These are phyloP conservation scores for Lophotis ruficrista DNA, from an alignment of 2,113 vertebrate genomes.

Conservation along the genomic window DNA sequence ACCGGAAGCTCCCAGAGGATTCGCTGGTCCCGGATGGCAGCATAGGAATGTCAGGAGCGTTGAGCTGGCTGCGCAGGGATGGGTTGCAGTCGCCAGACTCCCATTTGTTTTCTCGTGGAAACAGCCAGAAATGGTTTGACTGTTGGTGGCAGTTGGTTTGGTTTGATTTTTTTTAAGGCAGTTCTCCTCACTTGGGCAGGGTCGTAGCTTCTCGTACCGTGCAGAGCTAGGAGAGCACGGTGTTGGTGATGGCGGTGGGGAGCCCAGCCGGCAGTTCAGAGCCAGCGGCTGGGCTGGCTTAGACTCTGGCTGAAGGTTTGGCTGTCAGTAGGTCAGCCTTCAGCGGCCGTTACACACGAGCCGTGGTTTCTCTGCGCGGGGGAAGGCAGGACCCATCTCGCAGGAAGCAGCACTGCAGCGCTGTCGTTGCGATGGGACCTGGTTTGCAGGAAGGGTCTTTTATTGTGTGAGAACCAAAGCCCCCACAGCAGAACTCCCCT, in stretches of 20 bases:
- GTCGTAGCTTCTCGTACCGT: fast-evolving
- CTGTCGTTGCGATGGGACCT: background rate
- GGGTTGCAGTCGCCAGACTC: background rate
- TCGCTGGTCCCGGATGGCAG: background rate
- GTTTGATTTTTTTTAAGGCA: background rate
- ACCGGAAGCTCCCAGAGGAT: background rate
- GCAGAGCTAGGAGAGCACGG: background rate
- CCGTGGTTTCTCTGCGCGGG: background rate
- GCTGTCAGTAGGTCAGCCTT: background rate
- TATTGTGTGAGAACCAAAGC: background rate
- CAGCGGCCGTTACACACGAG: fast-evolving
- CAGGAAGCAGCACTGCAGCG: background rate
- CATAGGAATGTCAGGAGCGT: fast-evolving
- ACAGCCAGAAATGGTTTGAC: background rate
- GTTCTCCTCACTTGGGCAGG: background rate
- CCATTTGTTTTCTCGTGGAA: background rate
- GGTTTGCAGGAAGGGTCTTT: background rate
- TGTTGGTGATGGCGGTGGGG: background rate
- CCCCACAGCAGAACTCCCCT: background rate
- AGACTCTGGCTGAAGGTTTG: background rate
- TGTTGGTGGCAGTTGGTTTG: background rate
- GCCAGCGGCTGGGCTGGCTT: fast-evolving
- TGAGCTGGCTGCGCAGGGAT: background rate
- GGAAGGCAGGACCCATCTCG: background rate
- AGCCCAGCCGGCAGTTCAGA: fast-evolving